Evolutionary conservation across 2,888 invertebrate genomes (phyloP).

Genomic region (Bellardia pandia): DNA sequence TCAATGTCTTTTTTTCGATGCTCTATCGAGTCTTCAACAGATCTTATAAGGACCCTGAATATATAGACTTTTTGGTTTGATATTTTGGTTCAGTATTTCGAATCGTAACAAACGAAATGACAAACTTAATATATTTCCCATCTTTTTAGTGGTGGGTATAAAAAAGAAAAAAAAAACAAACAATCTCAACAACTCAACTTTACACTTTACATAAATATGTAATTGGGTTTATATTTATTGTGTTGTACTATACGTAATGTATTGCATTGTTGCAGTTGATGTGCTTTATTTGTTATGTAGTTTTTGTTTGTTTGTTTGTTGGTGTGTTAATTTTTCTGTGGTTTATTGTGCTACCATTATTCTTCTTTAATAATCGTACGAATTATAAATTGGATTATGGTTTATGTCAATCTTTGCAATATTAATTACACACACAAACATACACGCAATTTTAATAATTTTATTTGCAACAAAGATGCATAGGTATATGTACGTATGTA

Average conservation of each 20-base stretch:
- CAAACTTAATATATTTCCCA: too few relatives aligned
- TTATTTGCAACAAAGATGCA: not conserved
- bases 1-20: too few relatives aligned
- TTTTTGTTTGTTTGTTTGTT: not conserved
- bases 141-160: too few relatives aligned
- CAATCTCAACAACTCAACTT: not conserved
- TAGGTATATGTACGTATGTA: too few relatives aligned
- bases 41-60: too few relatives aligned
- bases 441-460: not conserved
- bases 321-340: not conserved
- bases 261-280: not conserved
- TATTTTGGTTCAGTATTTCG: too few relatives aligned
- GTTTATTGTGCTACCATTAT: constrained; percentile 46
- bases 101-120: not conserved
- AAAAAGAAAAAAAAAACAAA: not conserved
- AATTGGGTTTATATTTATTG: constrained; percentile 1
- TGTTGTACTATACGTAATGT: too few relatives aligned
- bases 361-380: constrained; percentile 15
- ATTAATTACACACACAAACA: constrained; percentile 36
- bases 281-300: not conserved
- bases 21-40: too few relatives aligned
- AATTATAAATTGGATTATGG: constrained; percentile 69
- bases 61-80: too few relatives aligned
- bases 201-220: not conserved
- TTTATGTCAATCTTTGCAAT: constrained; percentile 65